Evolutionary conservation across 2,797 vertebrate genomes (phyloP), one percentile per base, ranked within the genome.

Genomic region (Anniella stebbinsi): DNA sequence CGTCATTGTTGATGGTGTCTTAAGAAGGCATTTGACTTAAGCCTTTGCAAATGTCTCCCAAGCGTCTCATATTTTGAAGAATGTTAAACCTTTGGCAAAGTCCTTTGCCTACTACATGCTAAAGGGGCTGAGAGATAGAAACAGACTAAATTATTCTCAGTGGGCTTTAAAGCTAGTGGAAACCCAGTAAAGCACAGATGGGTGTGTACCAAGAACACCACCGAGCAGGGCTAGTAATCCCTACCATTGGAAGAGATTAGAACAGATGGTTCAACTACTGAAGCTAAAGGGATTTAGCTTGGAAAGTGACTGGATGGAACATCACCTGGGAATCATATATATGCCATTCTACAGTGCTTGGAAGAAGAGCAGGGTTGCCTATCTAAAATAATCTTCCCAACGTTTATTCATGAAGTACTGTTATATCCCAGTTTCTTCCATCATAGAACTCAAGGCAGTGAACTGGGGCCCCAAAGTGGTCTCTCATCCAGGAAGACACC

Each of bases 11-110:
- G 38, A 81, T 81, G 67, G 38, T 73, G 76, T 81, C 78, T 81
- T 86, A 80, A 84, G 84, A 86, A 90, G 57, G 78, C 67, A 86
- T 90, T 90, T 90, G 54, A 86, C 57, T 90, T 87, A 87, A 90
- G 84, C 38, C 41, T 90, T 90, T 86, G 85, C 54, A 90, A 75
- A 81, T 86, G 69, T 54, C 54, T 90, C 89, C 77, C 84, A 86
- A 81, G 70, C 30, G 41, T 86, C 84, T 86, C 54, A 75, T 90
- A 82, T 38, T 81, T 33, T 81, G 84, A 90, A 57, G 76, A 87
- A 87, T 87, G 69, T 90, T 87, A 90, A 87, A 81, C 78, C 57
- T 87, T 75, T 90, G 89, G 69, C 89, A 90, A 66, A 81, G 25
- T 66, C 45, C 25, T 87, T 87, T 67, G 69, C 78, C 82, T 81